Percentiles rank a stretch among this genome's conserved stretches.
phyloP scores from a whole-genome alignment of 2,888 invertebrate species.

The Ochropleura leucogaster region DNA sequence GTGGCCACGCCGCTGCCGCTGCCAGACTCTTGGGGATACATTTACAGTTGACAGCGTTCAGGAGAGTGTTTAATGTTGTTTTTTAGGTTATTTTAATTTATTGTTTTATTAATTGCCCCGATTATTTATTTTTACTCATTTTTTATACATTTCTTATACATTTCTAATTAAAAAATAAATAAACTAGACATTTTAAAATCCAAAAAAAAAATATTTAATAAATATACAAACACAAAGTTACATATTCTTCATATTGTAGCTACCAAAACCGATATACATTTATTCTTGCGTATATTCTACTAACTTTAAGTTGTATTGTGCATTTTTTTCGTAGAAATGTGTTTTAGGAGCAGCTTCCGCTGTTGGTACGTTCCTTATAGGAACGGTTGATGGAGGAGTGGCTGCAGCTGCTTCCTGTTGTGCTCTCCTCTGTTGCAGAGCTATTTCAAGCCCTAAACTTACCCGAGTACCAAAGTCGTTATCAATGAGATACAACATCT shows the following conservation, averaged over 20 bases:
- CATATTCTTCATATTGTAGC: not conserved
- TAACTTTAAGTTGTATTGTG: not conserved
- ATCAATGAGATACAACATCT: conserved; percentile 94
- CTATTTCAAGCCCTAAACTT: conserved; percentile 66
- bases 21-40: no score
- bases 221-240: not conserved
- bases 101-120: no score
- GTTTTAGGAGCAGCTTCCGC: conserved; percentile 17
- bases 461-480: conserved; percentile 93
- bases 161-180: no score
- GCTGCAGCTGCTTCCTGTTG: conserved; percentile 33
- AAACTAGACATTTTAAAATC: no score
- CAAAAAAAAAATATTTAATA: no score
- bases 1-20: no score
- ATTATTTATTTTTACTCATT: no score
- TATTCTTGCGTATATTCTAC: not conserved
- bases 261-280: not conserved
- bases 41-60: no score
- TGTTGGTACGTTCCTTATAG: conserved; percentile 30
- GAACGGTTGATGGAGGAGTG: conserved; percentile 19
- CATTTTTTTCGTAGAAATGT: not conserved
- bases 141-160: no score
- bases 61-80: no score
- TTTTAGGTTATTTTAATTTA: no score
- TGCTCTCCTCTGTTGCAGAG: conserved; percentile 32